A percentile compares a stretch with the other conserved stretches of the same genome.
These are phyloP conservation scores for Clarias pachynema DNA, from an alignment of 2,797 vertebrate species.

Conservation along the genomic window DNA sequence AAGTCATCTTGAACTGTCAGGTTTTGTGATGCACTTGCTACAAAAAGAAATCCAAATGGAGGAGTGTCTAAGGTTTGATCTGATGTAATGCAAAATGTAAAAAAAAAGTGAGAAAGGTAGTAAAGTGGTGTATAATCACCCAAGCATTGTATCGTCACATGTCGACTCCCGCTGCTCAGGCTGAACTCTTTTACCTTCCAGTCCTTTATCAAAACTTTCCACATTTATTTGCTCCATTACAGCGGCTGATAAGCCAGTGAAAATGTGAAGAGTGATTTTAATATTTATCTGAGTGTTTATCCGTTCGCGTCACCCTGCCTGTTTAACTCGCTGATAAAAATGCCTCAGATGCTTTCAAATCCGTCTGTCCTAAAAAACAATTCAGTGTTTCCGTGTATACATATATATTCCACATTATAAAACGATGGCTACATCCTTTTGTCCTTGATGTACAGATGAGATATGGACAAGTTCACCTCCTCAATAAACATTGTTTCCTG, in stretches of 20 bases:
- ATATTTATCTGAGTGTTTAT: constrained; percentile 34
- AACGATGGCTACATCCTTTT: not conserved
- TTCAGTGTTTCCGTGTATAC: not conserved
- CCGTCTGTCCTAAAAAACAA: not conserved
- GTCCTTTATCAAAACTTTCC: constrained; percentile 36
- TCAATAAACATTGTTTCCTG: not conserved
- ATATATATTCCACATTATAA: not conserved
- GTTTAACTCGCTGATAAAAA: constrained; percentile 43
- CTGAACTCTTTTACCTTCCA: constrained; percentile 25
- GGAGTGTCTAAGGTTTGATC: not conserved
- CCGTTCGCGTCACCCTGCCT: constrained; percentile 22
- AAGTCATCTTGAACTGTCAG: too few relatives aligned
- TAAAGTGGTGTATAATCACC: not conserved
- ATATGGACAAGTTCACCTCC: not conserved
- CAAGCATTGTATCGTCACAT: not conserved
- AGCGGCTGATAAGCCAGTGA: constrained; percentile 36
- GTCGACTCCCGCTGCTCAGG: not conserved
- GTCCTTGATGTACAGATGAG: constrained; percentile 18
- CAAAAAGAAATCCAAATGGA: not conserved
- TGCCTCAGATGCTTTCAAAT: constrained; percentile 4
- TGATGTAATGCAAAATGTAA: not conserved
- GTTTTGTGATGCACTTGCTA: not conserved
- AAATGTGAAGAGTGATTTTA: constrained; percentile 44
- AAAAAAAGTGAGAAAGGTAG: not conserved
- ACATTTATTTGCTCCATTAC: constrained; percentile 38